Base-by-base conservation (phyloP, 2,888 invertebrate species). In the Andrena camellia region DNA sequence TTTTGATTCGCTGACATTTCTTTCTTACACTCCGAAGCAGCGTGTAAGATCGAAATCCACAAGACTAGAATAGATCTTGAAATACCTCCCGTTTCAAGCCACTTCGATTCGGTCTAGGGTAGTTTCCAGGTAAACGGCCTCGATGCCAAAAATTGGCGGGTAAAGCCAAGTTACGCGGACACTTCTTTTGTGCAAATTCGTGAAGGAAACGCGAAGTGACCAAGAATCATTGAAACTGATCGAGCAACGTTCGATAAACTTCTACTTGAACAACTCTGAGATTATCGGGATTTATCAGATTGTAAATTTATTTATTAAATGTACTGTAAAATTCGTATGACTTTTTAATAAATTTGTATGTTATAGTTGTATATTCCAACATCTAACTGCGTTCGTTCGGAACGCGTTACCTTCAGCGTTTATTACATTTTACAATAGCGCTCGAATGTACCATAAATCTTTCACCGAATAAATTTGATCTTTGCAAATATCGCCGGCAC, bases 111-210 rank as follows among this genome's bases (percentile, higher is more conserved):
- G 23, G 26, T 54, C 52, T 26, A 52, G 66, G 59, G 17, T 60
- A 86, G 73, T 84, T 86, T 86, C 81, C 77, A 64, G n/a, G 59
- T 26, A 23, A 78, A 59, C 74, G 84, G 81, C 84, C 81, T 86
- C 70, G 5, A 79, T 69, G 54, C 57, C 48, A 76, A 76, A 64
- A 79, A 69, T 20, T 63, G 57, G 6, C 3, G 31, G 13, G 17
- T 73, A 29, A 8, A 2, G 20, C 23, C 20, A 35, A 3, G 63
- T 31, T 48, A n/a, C 10, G 59, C 10, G 42, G 31, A 10, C 59
- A 10, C 59, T 35, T 63, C 62, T 59, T 64, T 50, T 2, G 10
- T 35, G 50, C 26, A 62, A 13, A 62, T 66, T 29, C n/a, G 8
- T 50, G 50, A 71, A 59, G 29, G 69, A 59, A 70, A 50, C 69